Evolutionary conservation across 1,140 invertebrate species (phyloP).

Genomic region (Adoxophyes honmai): DNA sequence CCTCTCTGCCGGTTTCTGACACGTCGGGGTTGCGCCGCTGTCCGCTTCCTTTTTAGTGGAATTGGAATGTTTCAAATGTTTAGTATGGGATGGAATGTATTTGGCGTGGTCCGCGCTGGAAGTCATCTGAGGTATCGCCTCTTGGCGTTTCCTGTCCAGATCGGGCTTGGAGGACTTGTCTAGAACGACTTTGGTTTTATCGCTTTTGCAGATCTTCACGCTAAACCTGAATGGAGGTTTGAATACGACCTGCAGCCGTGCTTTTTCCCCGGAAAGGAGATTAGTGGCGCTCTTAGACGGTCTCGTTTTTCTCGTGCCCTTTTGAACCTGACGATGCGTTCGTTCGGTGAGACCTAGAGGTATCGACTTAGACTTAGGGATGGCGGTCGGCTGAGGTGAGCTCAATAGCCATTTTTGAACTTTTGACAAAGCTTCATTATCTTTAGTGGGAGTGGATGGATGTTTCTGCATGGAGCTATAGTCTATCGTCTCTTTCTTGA

Average conservation of each 20-base stretch:
- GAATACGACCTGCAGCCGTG: constrained; percentile 88
- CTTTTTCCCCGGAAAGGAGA: constrained; percentile 78
- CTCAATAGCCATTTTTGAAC: constrained; percentile 91
- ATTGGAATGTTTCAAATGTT: constrained; percentile 42
- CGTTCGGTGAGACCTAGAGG: constrained; percentile 80
- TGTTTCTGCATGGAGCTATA: constrained; percentile 84
- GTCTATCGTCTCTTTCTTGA: constrained; percentile 86
- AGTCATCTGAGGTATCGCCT: constrained; percentile 36
- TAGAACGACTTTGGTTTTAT: constrained; percentile 73
- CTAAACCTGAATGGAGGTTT: constrained; percentile 92
- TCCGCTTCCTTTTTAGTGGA: constrained; percentile 37
- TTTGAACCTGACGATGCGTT: constrained; percentile 54
- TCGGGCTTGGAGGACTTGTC: constrained; percentile 73
- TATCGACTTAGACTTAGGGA: constrained; percentile 86
- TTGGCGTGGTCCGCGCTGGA: constrained; percentile 40
- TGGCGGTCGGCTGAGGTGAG: constrained; percentile 77
- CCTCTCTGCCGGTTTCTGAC: constrained; percentile 31
- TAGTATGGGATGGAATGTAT: constrained; percentile 40
- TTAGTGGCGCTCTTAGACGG: constrained; percentile 75
- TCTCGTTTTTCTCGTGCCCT: constrained; percentile 63
- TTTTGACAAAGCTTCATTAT: constrained; percentile 86
- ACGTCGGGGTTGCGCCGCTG: constrained; percentile 34
- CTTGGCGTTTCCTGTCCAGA: constrained; percentile 61
- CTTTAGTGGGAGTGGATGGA: constrained; percentile 57
- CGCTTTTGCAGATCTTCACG: constrained; percentile 85